These are phyloP conservation scores for Gobiocypris rarus DNA, from an alignment of 2,113 vertebrate genomes.

Conservation along the genomic window DNA sequence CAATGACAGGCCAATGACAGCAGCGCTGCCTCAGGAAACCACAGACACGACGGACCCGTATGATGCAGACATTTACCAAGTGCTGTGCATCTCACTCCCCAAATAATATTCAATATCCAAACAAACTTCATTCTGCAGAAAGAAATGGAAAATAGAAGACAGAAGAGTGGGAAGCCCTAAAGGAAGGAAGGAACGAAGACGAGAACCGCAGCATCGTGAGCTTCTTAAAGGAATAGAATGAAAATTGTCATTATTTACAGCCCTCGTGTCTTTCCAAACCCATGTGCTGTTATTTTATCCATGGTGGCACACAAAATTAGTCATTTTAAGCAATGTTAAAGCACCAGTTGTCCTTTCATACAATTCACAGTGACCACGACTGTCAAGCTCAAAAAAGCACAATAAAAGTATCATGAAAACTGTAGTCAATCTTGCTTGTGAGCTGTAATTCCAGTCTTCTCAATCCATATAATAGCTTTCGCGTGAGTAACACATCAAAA, in stretches of 20 bases:
- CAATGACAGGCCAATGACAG: constrained; percentile 51
- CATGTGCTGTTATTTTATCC: neutral
- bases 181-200: neutral
- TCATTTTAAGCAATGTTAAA: neutral
- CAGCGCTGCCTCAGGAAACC: constrained; percentile 47
- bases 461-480: neutral
- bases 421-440: neutral
- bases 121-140: constrained; percentile 27
- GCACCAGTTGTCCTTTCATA: neutral
- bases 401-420: neutral
- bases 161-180: constrained; percentile 6
- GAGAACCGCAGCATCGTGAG: neutral
- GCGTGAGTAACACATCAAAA: neutral
- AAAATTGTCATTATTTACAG: neutral
- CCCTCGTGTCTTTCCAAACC: neutral
- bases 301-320: neutral
- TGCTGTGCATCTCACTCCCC: neutral
- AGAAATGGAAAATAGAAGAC: constrained; percentile 18
- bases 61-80: too few relatives aligned
- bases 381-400: neutral
- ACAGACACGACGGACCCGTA: constrained; percentile 14
- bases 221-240: neutral
- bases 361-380: neutral
- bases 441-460: neutral
- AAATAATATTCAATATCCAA: constrained; percentile 40